Conservation (phyloP, 1,140 invertebrate species). For the Drosophila teissieri region DNA sequence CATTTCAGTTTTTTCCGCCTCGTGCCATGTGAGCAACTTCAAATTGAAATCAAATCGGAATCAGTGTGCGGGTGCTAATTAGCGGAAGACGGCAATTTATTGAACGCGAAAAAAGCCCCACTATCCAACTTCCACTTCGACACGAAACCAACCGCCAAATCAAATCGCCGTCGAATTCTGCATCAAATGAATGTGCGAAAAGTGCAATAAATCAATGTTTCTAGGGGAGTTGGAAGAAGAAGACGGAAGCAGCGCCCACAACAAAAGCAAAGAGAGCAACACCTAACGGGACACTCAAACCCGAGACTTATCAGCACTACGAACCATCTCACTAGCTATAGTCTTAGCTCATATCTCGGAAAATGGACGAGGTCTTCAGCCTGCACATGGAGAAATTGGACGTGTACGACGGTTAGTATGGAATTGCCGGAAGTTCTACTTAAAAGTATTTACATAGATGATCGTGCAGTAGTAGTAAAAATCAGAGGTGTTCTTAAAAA, state of each 20-base stretch:
- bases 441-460: neutral
- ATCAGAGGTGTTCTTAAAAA: too few species aligned
- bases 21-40: constrained; percentile 30
- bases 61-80: constrained; percentile 41
- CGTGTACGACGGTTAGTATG: constrained; percentile 71
- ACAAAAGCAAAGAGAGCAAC: constrained; percentile 65
- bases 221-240: constrained; percentile 17
- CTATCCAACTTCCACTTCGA: constrained; percentile 23
- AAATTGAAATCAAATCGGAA: constrained; percentile 24
- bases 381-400: constrained; percentile 77
- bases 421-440: constrained; percentile 3
- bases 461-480: too few species aligned
- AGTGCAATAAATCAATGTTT: constrained; percentile 73
- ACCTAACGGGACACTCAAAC: constrained; percentile 44
- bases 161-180: constrained; percentile 19
- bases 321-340: constrained; percentile 50
- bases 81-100: constrained; percentile 52
- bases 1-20: constrained; percentile 11
- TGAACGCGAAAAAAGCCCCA: constrained; percentile 34
- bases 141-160: constrained; percentile 29
- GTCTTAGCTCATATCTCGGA: constrained; percentile 40
- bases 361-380: constrained; percentile 78
- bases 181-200: constrained; percentile 33
- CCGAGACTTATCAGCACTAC: constrained; percentile 6
- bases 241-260: constrained; percentile 43